These are phyloP conservation scores for Napeogenes inachia DNA, from an alignment of 2,888 invertebrate species.

Conservation along the genomic window DNA sequence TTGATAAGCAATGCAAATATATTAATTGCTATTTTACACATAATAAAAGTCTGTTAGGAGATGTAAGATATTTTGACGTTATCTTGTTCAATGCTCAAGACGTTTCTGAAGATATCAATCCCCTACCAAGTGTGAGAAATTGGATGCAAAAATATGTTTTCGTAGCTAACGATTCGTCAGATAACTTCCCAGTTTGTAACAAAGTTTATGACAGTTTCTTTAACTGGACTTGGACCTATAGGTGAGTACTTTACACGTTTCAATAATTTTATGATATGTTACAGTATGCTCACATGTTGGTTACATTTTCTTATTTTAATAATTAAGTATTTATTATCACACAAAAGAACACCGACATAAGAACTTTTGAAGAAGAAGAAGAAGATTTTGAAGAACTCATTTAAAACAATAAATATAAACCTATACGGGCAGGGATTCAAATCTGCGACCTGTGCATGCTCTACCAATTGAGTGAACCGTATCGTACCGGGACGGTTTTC, in stretches of 20 bases:
- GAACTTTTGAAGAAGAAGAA: too few species aligned
- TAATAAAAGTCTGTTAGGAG: constrained; percentile 47
- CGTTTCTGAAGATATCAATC: constrained; percentile 33
- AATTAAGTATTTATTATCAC: too few species aligned
- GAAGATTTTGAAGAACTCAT: too few species aligned
- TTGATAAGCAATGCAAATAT: constrained; percentile 40
- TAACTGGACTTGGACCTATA: constrained; percentile 70
- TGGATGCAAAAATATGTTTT: constrained; percentile 59
- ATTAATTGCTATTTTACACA: constrained; percentile 58
- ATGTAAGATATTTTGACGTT: constrained; percentile 56
- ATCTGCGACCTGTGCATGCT: too few species aligned
- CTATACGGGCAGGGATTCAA: too few species aligned
- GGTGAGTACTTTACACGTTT: constrained; percentile 36
- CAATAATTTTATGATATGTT: too few species aligned
- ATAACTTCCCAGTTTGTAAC: constrained; percentile 57
- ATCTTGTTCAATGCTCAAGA: constrained; percentile 56
- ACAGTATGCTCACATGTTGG: too few species aligned
- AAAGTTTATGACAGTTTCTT: constrained; percentile 53
- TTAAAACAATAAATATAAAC: too few species aligned
- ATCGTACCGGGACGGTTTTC: too few species aligned
- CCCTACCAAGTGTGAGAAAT: constrained; percentile 43
- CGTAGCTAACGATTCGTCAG: constrained; percentile 57
- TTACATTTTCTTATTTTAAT: too few species aligned
- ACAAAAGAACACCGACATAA: too few species aligned
- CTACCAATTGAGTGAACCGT: too few species aligned